Evolutionary conservation across 2,888 invertebrate species (phyloP).

Genomic region (Myathropa florea): DNA sequence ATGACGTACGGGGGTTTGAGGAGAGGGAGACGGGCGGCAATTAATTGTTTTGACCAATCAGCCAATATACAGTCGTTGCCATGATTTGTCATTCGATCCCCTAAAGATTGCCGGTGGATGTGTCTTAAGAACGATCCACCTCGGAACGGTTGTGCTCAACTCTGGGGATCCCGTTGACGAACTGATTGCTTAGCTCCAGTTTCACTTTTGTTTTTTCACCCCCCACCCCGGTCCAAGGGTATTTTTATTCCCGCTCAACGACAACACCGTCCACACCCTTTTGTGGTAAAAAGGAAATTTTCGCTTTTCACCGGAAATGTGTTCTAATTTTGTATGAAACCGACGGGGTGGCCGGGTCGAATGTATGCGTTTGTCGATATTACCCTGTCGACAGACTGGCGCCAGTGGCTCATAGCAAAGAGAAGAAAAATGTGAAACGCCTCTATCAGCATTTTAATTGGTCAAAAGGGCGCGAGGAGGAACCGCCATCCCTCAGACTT

Average conservation of each 20-base stretch:
- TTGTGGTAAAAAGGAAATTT: constrained; percentile 36
- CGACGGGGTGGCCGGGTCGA: neutral
- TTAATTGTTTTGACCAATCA: neutral
- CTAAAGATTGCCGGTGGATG: neutral
- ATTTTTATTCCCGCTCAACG: neutral
- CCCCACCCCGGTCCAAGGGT: neutral
- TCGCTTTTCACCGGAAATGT: constrained; percentile 43
- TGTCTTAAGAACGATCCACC: neutral
- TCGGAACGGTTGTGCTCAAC: too few relatives aligned
- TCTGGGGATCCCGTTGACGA: too few relatives aligned
- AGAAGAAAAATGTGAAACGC: neutral
- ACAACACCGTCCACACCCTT: constrained; percentile 31
- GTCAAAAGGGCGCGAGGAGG: constrained; percentile 3
- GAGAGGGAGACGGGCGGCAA: neutral
- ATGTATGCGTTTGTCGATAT: constrained; percentile 10
- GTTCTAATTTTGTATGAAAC: constrained; percentile 23
- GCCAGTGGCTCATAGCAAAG: constrained; percentile 10
- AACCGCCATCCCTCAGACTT: neutral
- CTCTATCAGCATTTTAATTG: constrained; percentile 37
- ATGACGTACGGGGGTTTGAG: too few relatives aligned
- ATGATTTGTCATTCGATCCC: constrained; percentile 27
- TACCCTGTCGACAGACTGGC: constrained; percentile 40
- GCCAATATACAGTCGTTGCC: neutral
- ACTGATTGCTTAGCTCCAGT: neutral
- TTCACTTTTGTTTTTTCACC: constrained; percentile 3